Conservation (phyloP, 2,888 invertebrate genomes). For the Lasioglossum malachurum region DNA sequence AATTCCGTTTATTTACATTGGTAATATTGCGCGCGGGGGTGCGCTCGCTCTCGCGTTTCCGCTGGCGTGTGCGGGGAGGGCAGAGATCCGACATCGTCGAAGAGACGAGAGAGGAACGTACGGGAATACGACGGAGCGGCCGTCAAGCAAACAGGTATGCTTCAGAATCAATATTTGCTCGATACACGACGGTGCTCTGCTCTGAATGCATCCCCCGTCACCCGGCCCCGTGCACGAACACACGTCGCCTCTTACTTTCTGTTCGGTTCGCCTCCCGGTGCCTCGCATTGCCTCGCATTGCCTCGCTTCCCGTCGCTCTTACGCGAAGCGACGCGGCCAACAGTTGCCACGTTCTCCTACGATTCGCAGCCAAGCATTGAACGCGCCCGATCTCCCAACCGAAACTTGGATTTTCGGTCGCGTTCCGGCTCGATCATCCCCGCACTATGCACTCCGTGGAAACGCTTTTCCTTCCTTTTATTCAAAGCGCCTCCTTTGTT, state of each 20-base stretch:
- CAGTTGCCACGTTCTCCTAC: constrained; percentile 49
- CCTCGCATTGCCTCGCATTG: constrained; percentile 48
- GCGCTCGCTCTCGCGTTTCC: background rate
- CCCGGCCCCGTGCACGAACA: constrained; percentile 45
- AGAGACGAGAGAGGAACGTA: constrained; percentile 55
- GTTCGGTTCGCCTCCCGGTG: constrained; percentile 40
- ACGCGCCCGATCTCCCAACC: background rate
- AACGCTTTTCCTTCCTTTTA: constrained; percentile 5
- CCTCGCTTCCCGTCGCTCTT: constrained; percentile 1
- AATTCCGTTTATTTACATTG: constrained; percentile 52
- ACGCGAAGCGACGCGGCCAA: background rate
- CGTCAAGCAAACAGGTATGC: constrained; percentile 80
- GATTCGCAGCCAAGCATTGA: constrained; percentile 33
- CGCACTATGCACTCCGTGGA: background rate
- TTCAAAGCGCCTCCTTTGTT: constrained; percentile 6
- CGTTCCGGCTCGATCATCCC: constrained; percentile 41
- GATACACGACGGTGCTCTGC: constrained; percentile 77
- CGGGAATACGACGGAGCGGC: constrained; percentile 54
- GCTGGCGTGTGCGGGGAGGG: constrained; percentile 16
- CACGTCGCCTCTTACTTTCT: constrained; percentile 52
- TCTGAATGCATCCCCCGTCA: constrained; percentile 75
- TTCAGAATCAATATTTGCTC: constrained; percentile 82
- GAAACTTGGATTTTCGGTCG: constrained; percentile 35
- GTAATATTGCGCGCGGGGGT: constrained; percentile 50
- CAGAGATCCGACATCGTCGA: constrained; percentile 48